Percentiles rank a stretch among this genome's conserved stretches.
phyloP scores from a whole-genome alignment of 2,888 invertebrate genomes.

The Luperina nickerlii region DNA sequence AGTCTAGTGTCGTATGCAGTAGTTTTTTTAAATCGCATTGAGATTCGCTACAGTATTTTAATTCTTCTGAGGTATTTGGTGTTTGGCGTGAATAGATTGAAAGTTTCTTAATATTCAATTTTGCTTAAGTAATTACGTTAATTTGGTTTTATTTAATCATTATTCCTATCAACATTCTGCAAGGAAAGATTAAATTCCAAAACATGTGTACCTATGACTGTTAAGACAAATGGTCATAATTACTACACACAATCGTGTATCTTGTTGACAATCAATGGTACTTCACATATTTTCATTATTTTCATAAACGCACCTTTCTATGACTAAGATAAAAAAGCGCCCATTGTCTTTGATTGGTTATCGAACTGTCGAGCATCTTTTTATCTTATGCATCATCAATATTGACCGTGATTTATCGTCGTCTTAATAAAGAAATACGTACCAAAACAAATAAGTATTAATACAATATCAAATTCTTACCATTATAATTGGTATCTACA shows the following conservation, averaged over 20 bases:
- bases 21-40: conserved; percentile 6
- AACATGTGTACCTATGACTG: not conserved
- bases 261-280: not conserved
- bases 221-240: not conserved
- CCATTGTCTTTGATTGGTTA: not conserved
- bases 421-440: not conserved
- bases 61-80: not conserved
- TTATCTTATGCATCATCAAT: not conserved
- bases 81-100: too few relatives aligned
- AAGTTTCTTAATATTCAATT: not conserved
- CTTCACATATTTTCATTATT: not conserved
- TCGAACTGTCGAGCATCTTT: not conserved
- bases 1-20: not conserved
- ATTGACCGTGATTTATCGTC: not conserved
- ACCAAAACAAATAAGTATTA: not conserved
- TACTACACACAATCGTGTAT: not conserved
- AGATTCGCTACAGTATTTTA: not conserved
- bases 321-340: not conserved
- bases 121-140: not conserved
- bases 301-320: not conserved
- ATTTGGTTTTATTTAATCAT: not conserved
- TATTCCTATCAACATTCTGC: not conserved
- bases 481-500: not conserved
- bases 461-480: not conserved
- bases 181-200: not conserved